Evolutionary conservation across 1,140 invertebrate genomes (phyloP), one percentile per base, ranked within the genome.

Genomic region (Contarinia nasturtii): DNA sequence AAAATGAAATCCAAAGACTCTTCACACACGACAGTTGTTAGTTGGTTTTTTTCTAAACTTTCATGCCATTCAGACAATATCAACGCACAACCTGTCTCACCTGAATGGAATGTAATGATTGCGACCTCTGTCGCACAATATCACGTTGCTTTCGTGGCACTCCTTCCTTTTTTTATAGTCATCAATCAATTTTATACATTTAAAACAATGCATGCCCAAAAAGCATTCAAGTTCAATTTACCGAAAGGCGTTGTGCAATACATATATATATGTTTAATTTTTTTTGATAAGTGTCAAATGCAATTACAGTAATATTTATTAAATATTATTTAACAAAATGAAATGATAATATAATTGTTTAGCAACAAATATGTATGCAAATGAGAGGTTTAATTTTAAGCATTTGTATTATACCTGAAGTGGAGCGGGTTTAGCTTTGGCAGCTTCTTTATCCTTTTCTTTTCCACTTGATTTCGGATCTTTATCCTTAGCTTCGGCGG

Each of bases 111-210:
- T 5, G 27, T n/a, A n/a, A n/a, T 3, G 27, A 27, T 27, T 27
- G 43, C 41, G 46, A 45, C 47, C 69, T 65, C 63, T 72, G 67
- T 60, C 72, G 71, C 56, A 77, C 73, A 67, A 77, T 67, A 69
- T 78, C 76, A 61, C 74, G 73, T 74, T 76, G 77, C 75, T 77
- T 78, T 69, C 72, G 72, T 55, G 76, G 75, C 69, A 76, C 76
- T 67, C 69, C 73, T 69, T 77, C 76, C 72, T 74, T 60, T 62
- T 50, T 20, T 21, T 20, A 52, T 20, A 48, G 48, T 53, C 36
- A 57, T 51, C 62, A 65, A 66, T 63, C 59, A 63, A 64, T 5
- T 27, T 3, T 27, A 27, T 10, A 27, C 27, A 27, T 27, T 27
- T 10, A 27, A 5, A 27, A 27, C 27, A 3, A 27, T 27, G 3